These are phyloP conservation scores for Lasioglossum albipes DNA, from an alignment of 1,140 invertebrate genomes.

Conservation along the genomic window DNA sequence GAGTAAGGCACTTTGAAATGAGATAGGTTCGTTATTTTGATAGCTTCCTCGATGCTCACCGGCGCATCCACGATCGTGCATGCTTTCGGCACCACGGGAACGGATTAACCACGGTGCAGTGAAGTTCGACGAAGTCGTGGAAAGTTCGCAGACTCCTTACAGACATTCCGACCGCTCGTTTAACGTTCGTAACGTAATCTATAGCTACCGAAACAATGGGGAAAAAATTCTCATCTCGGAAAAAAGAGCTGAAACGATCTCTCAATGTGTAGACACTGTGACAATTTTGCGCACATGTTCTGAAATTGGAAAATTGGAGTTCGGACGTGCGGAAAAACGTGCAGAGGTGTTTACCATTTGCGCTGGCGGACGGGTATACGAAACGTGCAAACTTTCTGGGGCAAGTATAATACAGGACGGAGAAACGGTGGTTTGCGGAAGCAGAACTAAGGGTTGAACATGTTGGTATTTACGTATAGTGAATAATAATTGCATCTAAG, in stretches of 20 bases:
- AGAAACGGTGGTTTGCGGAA: conserved; percentile 51
- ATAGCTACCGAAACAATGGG: background rate
- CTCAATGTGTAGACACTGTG: background rate
- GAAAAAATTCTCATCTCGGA: background rate
- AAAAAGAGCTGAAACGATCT: too few species aligned
- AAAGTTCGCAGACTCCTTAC: conserved; percentile 29
- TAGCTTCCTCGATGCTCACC: conserved; percentile 62
- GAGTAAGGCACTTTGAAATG: conserved; percentile 66
- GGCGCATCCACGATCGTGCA: conserved; percentile 44
- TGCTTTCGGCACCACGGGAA: conserved; percentile 16
- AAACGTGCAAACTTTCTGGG: background rate
- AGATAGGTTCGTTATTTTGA: conserved; percentile 73
- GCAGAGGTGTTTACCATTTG: background rate
- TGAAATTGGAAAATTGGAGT: background rate
- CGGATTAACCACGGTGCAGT: conserved; percentile 14
- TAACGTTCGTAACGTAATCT: conserved; percentile 7
- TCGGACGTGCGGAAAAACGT: background rate
- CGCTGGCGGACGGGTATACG: background rate
- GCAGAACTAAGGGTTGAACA: conserved; percentile 39
- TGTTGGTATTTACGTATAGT: background rate
- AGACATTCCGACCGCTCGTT: conserved; percentile 10
- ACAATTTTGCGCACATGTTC: background rate
- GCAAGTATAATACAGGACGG: conserved; percentile 32
- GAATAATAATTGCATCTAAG: too few species aligned
- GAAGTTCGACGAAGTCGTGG: conserved; percentile 23